Evolutionary conservation across 2,888 invertebrate species (phyloP).

Genomic region (Zaprionus lineosus): DNA sequence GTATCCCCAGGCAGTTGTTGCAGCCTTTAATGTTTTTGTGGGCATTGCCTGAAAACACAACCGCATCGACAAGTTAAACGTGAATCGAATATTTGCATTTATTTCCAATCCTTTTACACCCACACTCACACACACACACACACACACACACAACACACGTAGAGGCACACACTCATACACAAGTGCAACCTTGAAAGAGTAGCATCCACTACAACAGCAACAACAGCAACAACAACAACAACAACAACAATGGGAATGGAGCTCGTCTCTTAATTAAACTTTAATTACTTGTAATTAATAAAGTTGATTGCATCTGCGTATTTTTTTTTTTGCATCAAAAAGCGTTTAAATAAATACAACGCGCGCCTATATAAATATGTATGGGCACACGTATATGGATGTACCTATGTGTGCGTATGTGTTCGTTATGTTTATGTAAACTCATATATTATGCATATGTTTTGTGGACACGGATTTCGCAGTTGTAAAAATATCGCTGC

Average conservation of each 20-base stretch:
- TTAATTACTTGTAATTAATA: slow-evolving; percentile 73
- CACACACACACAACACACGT: slow-evolving; percentile 32
- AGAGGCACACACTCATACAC: slow-evolving; percentile 26
- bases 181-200: slow-evolving; percentile 65
- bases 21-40: slow-evolving; percentile 16
- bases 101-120: slow-evolving; percentile 27
- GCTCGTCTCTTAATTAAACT: slow-evolving; percentile 64
- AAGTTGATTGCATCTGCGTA: slow-evolving; percentile 58
- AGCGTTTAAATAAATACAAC: no score
- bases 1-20: no score
- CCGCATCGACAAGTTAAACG: slow-evolving; percentile 55
- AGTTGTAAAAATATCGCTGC: no score
- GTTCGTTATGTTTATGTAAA: no score
- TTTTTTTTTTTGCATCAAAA: slow-evolving; percentile 11
- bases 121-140: slow-evolving; percentile 23
- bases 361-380: not conserved
- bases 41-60: slow-evolving; percentile 35
- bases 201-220: slow-evolving; percentile 28
- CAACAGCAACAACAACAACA: slow-evolving; percentile 32
- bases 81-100: slow-evolving; percentile 65
- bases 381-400: not conserved
- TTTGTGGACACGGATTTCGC: no score
- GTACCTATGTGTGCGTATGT: not conserved
- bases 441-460: no score
- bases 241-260: slow-evolving; percentile 26